Conservation (phyloP, 2,888 invertebrate genomes). For the Dolichopus griseipennis region DNA sequence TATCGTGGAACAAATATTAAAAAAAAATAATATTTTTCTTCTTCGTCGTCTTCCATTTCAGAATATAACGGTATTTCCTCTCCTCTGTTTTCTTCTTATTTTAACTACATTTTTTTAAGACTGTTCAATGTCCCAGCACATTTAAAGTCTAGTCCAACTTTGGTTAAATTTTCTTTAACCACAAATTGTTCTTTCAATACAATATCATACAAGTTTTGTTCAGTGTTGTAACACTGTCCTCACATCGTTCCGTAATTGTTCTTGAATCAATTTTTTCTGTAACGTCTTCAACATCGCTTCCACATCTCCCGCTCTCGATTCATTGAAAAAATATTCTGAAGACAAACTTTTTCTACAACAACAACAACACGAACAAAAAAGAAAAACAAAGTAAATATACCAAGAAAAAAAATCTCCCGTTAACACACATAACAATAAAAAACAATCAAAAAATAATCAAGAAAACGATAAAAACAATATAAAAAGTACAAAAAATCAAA, state of each 20-base stretch:
- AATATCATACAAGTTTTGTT: neutral
- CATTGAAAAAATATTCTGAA: neutral
- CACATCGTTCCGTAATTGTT: too few relatives aligned
- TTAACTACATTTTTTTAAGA: too few relatives aligned
- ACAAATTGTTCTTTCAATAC: neutral
- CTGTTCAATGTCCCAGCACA: too few relatives aligned
- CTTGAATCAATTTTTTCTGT: neutral
- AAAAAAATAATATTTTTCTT: neutral
- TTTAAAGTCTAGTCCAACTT: neutral
- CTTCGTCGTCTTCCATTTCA: neutral
- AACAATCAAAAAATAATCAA: slow-evolving; percentile 6
- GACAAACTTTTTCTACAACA: neutral
- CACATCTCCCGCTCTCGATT: too few relatives aligned
- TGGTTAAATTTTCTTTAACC: neutral
- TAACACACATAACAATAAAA: slow-evolving; percentile 4
- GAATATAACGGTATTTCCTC: neutral
- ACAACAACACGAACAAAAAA: neutral
- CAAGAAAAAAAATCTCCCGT: neutral
- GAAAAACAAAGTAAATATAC: neutral
- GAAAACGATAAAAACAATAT: neutral
- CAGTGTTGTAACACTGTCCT: too few relatives aligned
- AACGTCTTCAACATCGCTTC: too few relatives aligned
- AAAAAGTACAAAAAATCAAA: neutral
- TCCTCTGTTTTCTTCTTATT: too few relatives aligned
- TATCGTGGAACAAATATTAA: too few relatives aligned